Percentiles rank a stretch among this genome's conserved stretches.
Evolutionary conservation across 2,113 vertebrate species (phyloP).

Genomic region (Hymenochirus boettgeri): DNA sequence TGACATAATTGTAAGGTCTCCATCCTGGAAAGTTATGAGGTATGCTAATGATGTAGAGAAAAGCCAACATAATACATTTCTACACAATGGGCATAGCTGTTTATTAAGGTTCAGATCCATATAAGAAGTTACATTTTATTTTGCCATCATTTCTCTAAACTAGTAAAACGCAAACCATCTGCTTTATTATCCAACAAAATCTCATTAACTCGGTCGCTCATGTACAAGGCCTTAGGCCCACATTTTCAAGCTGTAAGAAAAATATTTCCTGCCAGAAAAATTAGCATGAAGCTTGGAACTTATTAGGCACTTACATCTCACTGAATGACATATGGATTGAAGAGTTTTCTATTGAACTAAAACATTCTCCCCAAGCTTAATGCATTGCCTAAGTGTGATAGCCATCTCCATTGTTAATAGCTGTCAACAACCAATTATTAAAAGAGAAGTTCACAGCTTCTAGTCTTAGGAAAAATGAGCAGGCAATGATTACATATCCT

Average conservation of each 20-base stretch:
- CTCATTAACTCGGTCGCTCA: background rate
- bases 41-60: no score
- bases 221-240: background rate
- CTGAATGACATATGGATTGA: background rate
- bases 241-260: background rate
- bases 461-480: background rate
- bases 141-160: background rate
- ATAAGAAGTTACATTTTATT: no score
- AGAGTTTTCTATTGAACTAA: constrained; percentile 4
- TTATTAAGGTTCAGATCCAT: no score
- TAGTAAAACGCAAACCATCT: background rate
- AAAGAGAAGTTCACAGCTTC: background rate
- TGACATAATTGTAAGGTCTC: no score
- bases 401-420: background rate
- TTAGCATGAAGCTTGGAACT: background rate
- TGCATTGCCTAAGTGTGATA: constrained; percentile 11
- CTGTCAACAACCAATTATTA: constrained; percentile 1
- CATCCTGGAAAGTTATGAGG: no score
- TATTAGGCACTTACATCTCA: background rate
- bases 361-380: background rate
- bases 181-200: background rate
- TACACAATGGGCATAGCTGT: no score
- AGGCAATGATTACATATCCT: constrained; percentile 1
- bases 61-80: no score
- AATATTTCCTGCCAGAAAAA: background rate